phyloP scores from a whole-genome alignment of 2,113 vertebrate genomes.

The Pyrgilauda ruficollis region DNA sequence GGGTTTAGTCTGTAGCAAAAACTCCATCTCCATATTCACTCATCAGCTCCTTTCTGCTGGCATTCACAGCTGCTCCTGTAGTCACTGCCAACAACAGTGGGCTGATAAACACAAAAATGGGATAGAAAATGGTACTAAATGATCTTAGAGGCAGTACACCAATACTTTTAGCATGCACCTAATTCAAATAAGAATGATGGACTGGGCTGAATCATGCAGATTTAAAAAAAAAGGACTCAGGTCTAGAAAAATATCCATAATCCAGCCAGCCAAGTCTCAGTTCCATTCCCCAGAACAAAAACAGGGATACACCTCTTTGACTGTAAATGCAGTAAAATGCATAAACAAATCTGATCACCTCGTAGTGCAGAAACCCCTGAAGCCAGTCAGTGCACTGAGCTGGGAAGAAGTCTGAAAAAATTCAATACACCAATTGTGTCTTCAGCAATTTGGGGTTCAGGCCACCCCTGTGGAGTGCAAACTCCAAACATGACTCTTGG shows the following conservation, averaged over 20 bases:
- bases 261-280: background rate
- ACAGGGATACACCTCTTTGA: background rate
- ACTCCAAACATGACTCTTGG: background rate
- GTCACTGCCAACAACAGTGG: conserved; percentile 2
- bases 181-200: background rate
- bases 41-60: background rate
- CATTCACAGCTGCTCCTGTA: background rate
- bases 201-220: conserved; percentile 34
- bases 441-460: background rate
- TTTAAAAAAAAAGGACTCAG: background rate
- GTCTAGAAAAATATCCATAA: conserved; percentile 26
- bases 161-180: background rate
- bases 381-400: background rate
- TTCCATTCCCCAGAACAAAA: background rate
- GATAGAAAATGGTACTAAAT: background rate
- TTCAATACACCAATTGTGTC: background rate
- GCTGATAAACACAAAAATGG: conserved; percentile 22
- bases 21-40: background rate
- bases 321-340: conserved; percentile 3
- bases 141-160: background rate
- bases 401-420: background rate
- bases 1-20: background rate
- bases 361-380: background rate
- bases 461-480: background rate
- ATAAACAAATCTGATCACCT: background rate